These are phyloP conservation scores for Bombus ignitus DNA, from an alignment of 1,140 invertebrate species.

Conservation along the genomic window DNA sequence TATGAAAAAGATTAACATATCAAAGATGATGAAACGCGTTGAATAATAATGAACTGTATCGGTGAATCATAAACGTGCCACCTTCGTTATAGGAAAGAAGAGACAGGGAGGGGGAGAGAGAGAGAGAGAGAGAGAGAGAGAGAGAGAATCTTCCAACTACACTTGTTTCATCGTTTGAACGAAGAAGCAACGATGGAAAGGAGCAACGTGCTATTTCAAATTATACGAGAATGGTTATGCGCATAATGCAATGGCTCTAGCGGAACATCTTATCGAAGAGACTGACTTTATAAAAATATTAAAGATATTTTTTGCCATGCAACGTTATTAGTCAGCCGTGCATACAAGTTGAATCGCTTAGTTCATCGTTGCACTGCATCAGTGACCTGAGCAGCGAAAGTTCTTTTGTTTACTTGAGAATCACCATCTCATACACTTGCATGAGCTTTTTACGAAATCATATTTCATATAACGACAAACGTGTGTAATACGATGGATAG, in stretches of 20 bases:
- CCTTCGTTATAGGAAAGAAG: background rate
- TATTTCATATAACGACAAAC: conserved; percentile 47
- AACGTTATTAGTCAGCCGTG: conserved; percentile 63
- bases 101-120: background rate
- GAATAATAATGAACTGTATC: background rate
- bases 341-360: conserved; percentile 61
- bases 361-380: conserved; percentile 55
- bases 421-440: conserved; percentile 64
- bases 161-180: background rate
- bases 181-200: background rate
- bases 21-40: conserved; percentile 10
- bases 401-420: conserved; percentile 65
- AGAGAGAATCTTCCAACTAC: background rate
- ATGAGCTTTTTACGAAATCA: conserved; percentile 74
- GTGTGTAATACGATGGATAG: background rate
- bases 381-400: conserved; percentile 60
- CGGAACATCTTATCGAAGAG: conserved; percentile 20
- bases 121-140: background rate
- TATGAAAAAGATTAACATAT: conserved; percentile 12
- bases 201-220: background rate
- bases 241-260: conserved; percentile 17
- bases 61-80: background rate
- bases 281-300: conserved; percentile 20
- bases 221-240: background rate
- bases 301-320: conserved; percentile 9